These are phyloP conservation scores for Trichechus manatus DNA, from an alignment of 2,113 vertebrate genomes.

Conservation along the genomic window DNA sequence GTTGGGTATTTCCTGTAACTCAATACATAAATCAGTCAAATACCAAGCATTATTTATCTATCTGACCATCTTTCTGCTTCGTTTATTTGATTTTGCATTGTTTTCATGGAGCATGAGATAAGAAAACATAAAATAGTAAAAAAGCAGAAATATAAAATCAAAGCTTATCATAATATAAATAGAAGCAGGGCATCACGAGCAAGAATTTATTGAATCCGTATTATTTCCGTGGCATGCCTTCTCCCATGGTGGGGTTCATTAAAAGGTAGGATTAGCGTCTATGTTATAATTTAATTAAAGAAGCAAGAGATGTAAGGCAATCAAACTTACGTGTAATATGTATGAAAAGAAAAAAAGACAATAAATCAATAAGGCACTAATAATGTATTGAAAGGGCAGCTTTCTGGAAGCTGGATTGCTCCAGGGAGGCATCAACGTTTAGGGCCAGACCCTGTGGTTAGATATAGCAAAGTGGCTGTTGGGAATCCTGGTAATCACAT, in stretches of 20 bases:
- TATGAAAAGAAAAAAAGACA: not conserved
- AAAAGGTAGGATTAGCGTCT: not conserved
- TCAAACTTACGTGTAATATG: not conserved
- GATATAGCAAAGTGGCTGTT: fast-evolving
- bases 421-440: fast-evolving
- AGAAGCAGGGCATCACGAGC: not conserved
- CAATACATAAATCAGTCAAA: not conserved
- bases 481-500: fast-evolving
- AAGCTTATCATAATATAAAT: not conserved
- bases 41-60: not conserved
- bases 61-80: not conserved
- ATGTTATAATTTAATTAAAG: not conserved
- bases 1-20: not conserved
- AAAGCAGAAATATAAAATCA: not conserved
- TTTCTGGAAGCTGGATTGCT: not conserved
- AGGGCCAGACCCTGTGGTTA: not conserved
- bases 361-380: not conserved
- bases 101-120: not conserved
- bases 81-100: not conserved
- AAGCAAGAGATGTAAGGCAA: not conserved
- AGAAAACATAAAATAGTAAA: not conserved
- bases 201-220: not conserved
- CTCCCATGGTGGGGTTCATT: not conserved
- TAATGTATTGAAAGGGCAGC: not conserved
- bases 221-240: not conserved